Base-by-base conservation (phyloP, 2,113 vertebrate genomes). In the Prolemur simus region DNA sequence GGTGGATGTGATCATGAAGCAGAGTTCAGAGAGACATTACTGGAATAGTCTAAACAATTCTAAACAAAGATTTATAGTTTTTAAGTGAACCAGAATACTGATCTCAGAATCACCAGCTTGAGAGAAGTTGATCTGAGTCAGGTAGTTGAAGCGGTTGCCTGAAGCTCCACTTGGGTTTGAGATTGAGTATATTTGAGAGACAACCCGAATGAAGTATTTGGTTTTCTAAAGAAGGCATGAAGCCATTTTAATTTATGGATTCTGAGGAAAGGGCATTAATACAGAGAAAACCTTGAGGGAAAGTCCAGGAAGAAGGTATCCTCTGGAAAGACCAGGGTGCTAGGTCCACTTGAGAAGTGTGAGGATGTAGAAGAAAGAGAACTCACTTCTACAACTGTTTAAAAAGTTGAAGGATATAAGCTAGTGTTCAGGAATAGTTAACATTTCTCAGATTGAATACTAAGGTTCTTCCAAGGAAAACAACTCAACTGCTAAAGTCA, bases 391-490 rank as follows among this genome's bases (percentile, higher is more conserved):
- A 56, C 58, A 60, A 74, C 49, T 52, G 32, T 49, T 95, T 88
- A 63, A 74, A 91, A 91, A 66, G 64, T 73, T 71, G 54, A 73
- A 96, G 86, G 29, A 11, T 77, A 66, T 87, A 88, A 97, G 60
- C 90, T 92, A 88, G 47, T 86, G 63, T 96, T 93, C 5, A 11
- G 85, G 93, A 95, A 97, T 83, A 94, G 95, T 94, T 94, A 91
- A 93, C 93, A 69, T 96, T 94, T 96, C 96, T 96, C 52, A 0
- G 76, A 94, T 58, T 96, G 96, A 95, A 56, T 91, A 92, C 91
- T 96, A 93, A 96, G 90, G 63, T 92, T 95, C 77, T 93, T 98
- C 94, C 93, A 97, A 97, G 93, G 76, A 96, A 96, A 98, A 93
- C 74, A 93, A 87, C 74, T 93, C 93, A 69, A 21, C 91, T 91